Evolutionary conservation across 2,113 vertebrate genomes (phyloP), one percentile per base, ranked within the genome.

Genomic region (Microtus oregoni): DNA sequence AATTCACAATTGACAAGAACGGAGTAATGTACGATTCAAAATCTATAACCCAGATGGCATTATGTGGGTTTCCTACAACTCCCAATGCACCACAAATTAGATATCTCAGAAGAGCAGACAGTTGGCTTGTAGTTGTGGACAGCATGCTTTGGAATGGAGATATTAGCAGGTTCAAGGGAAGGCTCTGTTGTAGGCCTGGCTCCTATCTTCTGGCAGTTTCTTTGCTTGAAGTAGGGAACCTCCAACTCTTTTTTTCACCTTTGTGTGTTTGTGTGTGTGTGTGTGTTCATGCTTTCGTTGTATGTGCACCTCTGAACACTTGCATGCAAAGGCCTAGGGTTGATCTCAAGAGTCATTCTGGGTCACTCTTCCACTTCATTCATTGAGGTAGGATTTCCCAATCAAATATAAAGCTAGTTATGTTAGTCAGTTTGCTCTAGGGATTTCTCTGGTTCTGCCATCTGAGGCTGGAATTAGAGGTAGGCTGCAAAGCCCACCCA

Each of bases 131-230:
- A n/a, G 14, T 79, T 92, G n/a, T 32, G 6, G 47, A 75, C 38
- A 24, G 19, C 20, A 22, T 41, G 78, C 70, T 76, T 44, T 76
- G 32, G 63, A 77, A 67, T 81, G 12, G 30, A 28, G 22, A 11
- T 22, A 7, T 52, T 0, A 20, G 20, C 2, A 2, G 28, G 17
- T 10, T 11, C 14, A 14, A 47, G 17, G 0, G 9, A 38, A 52
- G 79, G 58, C 41, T 11, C 14, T 68, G 22, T 70, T 72, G 19
- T 28, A 81, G 81, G 15, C 30, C 30, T 76, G 2, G 83, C 19
- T 87, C 26, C 65, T 77, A 30, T 9, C 1, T 78, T 85, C 22
- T 26, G 24, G 20, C 35, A 35, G 26, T 81, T 41, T 72, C 47
- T 73, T 90, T 44, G 12, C 24, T 82, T 78, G 35, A 26, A 8